Percentiles rank a stretch among this genome's conserved stretches.
Conservation (phyloP, 2,888 invertebrate genomes). For the Drosophila macrospina region DNA sequence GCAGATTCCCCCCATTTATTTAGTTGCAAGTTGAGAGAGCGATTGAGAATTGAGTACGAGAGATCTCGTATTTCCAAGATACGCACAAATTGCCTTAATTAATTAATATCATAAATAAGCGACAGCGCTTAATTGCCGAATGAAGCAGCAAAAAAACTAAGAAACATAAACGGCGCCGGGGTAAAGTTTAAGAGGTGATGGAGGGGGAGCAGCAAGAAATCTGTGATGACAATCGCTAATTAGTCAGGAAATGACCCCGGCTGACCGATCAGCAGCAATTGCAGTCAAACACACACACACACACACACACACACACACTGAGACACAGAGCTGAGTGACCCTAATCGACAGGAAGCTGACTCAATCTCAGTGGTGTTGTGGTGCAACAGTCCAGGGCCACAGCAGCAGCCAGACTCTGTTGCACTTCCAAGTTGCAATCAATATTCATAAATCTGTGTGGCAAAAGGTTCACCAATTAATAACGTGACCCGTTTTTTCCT, state of each 20-base stretch:
- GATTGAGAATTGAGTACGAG: conserved; percentile 19
- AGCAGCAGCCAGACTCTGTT: conserved; percentile 39
- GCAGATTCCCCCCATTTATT: conserved; percentile 1
- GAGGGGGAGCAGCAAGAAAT: conserved; percentile 13
- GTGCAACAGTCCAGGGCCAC: conserved; percentile 36
- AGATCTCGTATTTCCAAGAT: conserved; percentile 54
- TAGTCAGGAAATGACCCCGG: conserved; percentile 84
- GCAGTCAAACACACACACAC: conserved; percentile 47
- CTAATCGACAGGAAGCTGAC: conserved; percentile 81
- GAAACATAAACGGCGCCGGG: conserved; percentile 10
- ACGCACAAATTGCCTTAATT: conserved; percentile 77
- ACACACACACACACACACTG: conserved; percentile 34
- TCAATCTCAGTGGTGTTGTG: conserved; percentile 64
- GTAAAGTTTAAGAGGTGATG: conserved; percentile 24
- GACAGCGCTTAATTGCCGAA: conserved; percentile 76
- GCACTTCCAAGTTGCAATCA: conserved; percentile 76
- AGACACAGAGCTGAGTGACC: conserved; percentile 72
- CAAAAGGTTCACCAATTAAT: conserved; percentile 79
- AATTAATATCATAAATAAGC: conserved; percentile 80
- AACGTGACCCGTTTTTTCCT: conserved; percentile 79
- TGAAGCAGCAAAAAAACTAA: conserved; percentile 35
- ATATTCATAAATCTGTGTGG: conserved; percentile 78
- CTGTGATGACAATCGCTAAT: conserved; percentile 75
- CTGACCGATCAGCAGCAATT: conserved; percentile 66
- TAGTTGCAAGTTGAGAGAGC: neutral